These are phyloP conservation scores for Reinhardtius hippoglossoides DNA, from an alignment of 2,113 vertebrate species.

Conservation along the genomic window DNA sequence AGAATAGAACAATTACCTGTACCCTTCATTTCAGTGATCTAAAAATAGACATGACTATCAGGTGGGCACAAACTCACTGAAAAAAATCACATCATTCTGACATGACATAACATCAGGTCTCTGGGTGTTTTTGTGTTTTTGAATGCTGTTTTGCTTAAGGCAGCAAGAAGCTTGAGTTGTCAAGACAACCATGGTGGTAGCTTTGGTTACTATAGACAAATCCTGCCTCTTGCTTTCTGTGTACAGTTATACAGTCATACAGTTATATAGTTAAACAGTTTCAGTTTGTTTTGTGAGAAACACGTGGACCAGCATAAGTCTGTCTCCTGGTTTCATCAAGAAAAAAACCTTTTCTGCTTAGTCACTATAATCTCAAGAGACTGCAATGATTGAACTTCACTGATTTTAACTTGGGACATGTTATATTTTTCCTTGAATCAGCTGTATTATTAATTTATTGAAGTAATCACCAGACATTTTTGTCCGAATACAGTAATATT, in stretches of 20 bases:
- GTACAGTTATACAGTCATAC: not conserved
- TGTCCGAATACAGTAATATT: no score
- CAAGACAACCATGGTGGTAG: constrained; percentile 63
- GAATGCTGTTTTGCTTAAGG: constrained; percentile 41
- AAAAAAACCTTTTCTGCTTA: not conserved
- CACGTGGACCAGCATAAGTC: not conserved
- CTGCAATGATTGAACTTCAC: no score
- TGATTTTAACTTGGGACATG: no score
- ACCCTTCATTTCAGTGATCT: constrained; percentile 33
- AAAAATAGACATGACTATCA: constrained; percentile 11
- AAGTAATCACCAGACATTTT: no score
- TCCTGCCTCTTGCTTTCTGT: constrained; percentile 12
- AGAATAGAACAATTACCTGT: not conserved
- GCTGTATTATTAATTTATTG: no score
- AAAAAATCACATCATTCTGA: not conserved
- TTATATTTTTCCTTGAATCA: no score
- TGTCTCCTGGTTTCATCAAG: not conserved
- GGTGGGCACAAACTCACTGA: no score
- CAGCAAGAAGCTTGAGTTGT: constrained; percentile 54
- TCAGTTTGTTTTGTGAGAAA: not conserved
- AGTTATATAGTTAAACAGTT: no score
- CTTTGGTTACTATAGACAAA: constrained; percentile 32
- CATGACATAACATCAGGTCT: constrained; percentile 49
- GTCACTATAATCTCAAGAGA: not conserved
- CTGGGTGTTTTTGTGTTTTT: constrained; percentile 41